phyloP scores from a whole-genome alignment of 2,113 vertebrate genomes.

The Tetrax tetrax region DNA sequence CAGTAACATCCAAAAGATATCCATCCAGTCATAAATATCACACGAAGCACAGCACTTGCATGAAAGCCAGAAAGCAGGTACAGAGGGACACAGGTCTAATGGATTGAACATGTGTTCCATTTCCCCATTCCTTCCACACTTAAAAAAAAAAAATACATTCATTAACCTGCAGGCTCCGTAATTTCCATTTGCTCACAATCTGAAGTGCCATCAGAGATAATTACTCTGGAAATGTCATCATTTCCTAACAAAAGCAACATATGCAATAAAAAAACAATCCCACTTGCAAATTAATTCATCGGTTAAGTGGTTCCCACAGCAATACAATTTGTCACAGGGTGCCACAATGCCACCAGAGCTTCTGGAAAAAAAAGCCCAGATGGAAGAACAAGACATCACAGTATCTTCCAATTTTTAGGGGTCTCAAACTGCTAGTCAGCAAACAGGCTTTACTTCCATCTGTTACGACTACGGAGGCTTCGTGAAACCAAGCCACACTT shows the following conservation, averaged over 20 bases:
- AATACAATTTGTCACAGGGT: background rate
- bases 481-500: background rate
- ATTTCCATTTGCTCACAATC: background rate
- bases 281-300: background rate
- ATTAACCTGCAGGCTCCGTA: background rate
- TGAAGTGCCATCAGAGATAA: background rate
- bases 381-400: background rate
- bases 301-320: background rate
- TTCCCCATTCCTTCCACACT: background rate
- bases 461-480: rapidly evolving
- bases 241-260: background rate
- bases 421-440: background rate
- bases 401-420: background rate
- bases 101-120: background rate
- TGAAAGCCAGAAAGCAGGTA: background rate
- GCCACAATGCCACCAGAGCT: background rate
- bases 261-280: background rate
- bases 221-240: background rate
- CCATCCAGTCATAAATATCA: background rate
- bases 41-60: background rate
- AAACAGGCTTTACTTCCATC: background rate
- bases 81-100: no score
- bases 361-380: background rate
- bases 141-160: background rate
- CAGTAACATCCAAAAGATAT: background rate